Conservation (phyloP, 2,113 vertebrate genomes). For the Apteryx owenii region DNA sequence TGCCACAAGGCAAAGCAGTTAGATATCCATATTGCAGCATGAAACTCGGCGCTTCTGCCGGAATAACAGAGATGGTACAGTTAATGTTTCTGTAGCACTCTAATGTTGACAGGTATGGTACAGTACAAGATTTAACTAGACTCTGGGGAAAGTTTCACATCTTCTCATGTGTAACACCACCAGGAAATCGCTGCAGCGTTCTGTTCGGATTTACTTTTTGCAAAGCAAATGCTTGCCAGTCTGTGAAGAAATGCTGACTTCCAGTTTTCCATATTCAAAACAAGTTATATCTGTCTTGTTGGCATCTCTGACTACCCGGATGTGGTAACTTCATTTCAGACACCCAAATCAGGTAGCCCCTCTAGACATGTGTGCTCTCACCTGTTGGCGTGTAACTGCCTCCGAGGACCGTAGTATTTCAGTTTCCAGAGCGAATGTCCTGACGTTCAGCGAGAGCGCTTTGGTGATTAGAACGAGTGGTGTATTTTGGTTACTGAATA, state of each 20-base stretch:
- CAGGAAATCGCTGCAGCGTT: not conserved
- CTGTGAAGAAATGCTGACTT: not conserved
- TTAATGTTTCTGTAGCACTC: not conserved
- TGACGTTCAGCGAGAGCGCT: not conserved
- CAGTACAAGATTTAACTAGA: not conserved
- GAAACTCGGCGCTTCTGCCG: not conserved
- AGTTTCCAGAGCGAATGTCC: not conserved
- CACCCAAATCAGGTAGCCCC: not conserved
- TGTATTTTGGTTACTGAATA: conserved; percentile 31
- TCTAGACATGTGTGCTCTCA: not conserved
- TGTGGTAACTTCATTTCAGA: not conserved
- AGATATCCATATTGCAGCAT: not conserved
- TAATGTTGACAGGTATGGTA: not conserved
- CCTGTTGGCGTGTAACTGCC: not conserved
- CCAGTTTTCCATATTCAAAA: not conserved
- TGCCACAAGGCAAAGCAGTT: not conserved
- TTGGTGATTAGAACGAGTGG: not conserved
- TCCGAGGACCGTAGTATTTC: not conserved
- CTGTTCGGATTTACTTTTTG: not conserved
- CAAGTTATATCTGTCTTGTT: not conserved
- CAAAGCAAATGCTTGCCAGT: not conserved
- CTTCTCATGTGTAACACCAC: not conserved
- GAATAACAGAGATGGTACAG: not conserved
- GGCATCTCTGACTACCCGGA: not conserved
- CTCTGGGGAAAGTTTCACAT: not conserved